Evolutionary conservation across 1,140 invertebrate species (phyloP).

Genomic region (Aphelinus atriplicis): DNA sequence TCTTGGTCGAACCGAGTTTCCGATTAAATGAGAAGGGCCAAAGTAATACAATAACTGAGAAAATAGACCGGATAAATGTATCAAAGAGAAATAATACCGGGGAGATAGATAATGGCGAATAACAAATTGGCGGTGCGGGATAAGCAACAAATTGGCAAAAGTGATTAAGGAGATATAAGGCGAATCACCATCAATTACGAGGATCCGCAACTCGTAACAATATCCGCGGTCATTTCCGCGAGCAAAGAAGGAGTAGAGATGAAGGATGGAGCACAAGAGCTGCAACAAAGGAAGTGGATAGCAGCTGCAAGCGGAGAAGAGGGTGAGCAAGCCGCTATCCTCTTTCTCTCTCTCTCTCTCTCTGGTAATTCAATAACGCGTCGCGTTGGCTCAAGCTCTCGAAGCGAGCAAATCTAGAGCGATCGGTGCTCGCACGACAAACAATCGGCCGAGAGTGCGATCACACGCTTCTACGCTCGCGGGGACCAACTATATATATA

Average conservation of each 20-base stretch:
- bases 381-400: not conserved
- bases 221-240: not conserved
- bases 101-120: too few relatives aligned
- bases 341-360: not conserved
- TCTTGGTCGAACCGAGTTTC: too few relatives aligned
- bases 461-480: too few relatives aligned
- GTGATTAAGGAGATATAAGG: not conserved
- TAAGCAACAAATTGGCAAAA: too few relatives aligned
- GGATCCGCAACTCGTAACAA: not conserved
- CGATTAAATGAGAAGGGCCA: too few relatives aligned
- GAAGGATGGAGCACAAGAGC: constrained; percentile 2
- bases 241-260: not conserved
- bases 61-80: too few relatives aligned
- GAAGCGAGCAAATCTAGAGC: not conserved
- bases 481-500: too few relatives aligned
- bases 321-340: not conserved
- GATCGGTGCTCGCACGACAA: not conserved
- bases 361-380: constrained; percentile 18
- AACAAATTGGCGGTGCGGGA: too few relatives aligned
- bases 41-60: too few relatives aligned
- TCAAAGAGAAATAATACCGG: too few relatives aligned
- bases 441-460: too few relatives aligned
- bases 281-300: too few relatives aligned
- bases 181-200: not conserved
- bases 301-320: not conserved